Conservation (phyloP, 2,888 invertebrate genomes). For the Microplitis manilae region DNA sequence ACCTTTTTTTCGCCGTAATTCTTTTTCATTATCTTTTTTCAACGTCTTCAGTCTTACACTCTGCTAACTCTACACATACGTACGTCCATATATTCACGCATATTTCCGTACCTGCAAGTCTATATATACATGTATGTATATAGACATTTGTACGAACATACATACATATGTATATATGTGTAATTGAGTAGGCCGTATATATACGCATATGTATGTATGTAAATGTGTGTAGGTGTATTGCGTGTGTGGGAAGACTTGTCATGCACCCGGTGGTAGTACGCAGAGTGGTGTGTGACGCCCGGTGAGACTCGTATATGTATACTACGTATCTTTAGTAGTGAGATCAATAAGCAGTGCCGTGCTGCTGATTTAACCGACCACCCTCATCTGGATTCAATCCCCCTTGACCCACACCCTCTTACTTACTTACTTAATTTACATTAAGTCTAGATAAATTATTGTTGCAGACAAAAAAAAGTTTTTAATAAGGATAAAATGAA, state of each 20-base stretch:
- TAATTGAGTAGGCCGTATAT: not conserved
- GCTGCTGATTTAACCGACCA: conserved; percentile 57
- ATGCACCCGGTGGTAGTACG: conserved; percentile 44
- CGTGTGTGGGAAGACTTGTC: conserved; percentile 36
- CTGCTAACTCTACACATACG: not conserved
- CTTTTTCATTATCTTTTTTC: not conserved
- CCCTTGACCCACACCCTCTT: conserved; percentile 36
- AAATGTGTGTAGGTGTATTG: conserved; percentile 29
- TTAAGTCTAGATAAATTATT: conserved; percentile 29
- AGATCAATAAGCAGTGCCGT: conserved; percentile 72
- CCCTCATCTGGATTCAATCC: conserved; percentile 45
- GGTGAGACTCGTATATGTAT: conserved; percentile 63
- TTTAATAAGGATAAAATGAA: not conserved
- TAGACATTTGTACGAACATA: not conserved
- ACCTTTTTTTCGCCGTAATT: not conserved
- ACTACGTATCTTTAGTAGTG: conserved; percentile 66
- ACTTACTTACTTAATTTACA: conserved; percentile 26
- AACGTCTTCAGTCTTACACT: not conserved
- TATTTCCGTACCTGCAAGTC: not conserved
- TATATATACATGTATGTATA: not conserved
- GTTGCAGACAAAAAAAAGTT: not conserved
- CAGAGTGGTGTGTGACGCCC: conserved; percentile 60
- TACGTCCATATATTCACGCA: too few relatives aligned
- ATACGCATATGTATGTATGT: conserved; percentile 14
- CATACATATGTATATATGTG: not conserved